These are phyloP conservation scores for human (Homo sapiens) DNA, from an alignment of 2,113 vertebrate species.

Conservation along the genomic window GRCh38 chr1:147654001-147654500, in stretches of 20 bases:
- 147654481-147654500: not conserved
- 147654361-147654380: not conserved
- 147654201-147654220: conserved; percentile 94
- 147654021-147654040: not conserved
- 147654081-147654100: not conserved
- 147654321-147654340: conserved; percentile 83
- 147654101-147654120: not conserved
- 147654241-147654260: conserved; percentile 85
- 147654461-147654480: not conserved
- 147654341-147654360: not conserved
- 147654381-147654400: not conserved
- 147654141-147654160: not conserved
- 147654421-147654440: not conserved
- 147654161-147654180: accelerated
- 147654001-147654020: not conserved
- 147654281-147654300: conserved; percentile 91
- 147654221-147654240: conserved; percentile 90
- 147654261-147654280: conserved; percentile 88
- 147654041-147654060: not conserved
- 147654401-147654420: not conserved
- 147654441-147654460: not conserved
- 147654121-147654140: not conserved
- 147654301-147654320: conserved; percentile 80
- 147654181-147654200: conserved; percentile 88
- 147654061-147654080: not conserved